These are phyloP conservation scores for Cyclura pinguis DNA, from an alignment of 2,797 vertebrate genomes.

Conservation along the genomic window DNA sequence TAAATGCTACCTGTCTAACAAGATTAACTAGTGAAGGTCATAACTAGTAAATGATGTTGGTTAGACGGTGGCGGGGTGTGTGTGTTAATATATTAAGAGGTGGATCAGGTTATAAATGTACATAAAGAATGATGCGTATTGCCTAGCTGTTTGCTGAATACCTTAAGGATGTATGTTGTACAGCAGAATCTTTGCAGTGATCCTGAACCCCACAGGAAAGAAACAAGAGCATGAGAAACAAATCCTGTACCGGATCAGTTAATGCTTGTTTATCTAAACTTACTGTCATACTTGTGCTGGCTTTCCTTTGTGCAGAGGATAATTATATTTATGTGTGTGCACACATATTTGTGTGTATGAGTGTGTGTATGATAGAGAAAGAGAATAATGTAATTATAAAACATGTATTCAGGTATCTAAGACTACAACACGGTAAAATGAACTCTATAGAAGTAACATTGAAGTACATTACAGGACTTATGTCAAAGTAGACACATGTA, in stretches of 20 bases:
- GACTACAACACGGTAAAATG: neutral
- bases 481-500: neutral
- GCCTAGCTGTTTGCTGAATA: neutral
- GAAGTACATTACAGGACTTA: neutral
- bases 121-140: neutral
- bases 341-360: too few relatives aligned
- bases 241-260: neutral
- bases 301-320: constrained; percentile 10
- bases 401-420: neutral
- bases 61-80: neutral
- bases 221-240: neutral
- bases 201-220: neutral
- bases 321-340: neutral
- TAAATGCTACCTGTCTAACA: constrained; percentile 61
- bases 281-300: neutral
- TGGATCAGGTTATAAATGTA: neutral
- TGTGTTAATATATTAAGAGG: neutral
- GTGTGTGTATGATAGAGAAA: too few relatives aligned
- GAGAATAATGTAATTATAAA: neutral
- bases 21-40: constrained; percentile 51
- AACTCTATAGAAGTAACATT: neutral
- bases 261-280: neutral
- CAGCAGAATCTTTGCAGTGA: neutral
- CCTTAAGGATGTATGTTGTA: constrained; percentile 23
- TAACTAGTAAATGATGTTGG: neutral